Base-by-base conservation (phyloP, 2,888 invertebrate genomes). In the Sicus ferrugineus region DNA sequence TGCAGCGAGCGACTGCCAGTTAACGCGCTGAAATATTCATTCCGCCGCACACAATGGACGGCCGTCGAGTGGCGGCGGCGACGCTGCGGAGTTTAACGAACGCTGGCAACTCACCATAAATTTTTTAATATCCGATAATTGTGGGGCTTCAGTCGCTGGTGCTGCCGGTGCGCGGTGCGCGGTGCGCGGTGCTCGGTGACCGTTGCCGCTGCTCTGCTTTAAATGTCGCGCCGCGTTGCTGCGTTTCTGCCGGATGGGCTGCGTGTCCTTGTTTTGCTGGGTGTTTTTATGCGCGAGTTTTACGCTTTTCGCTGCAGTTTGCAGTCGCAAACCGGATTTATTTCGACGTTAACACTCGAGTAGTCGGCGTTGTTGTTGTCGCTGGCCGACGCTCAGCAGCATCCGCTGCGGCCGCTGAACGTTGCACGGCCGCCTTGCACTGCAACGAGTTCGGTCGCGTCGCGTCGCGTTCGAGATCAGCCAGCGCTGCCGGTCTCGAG, bases 121-220 rank as follows among this genome's bases (percentile, higher is more conserved):
- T 69, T 69, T 69, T 65, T 50, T 30, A 66, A 50, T 69, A 69
- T 65, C 69, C 69, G 61, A 69, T 65, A 52, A 61, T 61, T 66
- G 64, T 59, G 67, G 38, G 52, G 64, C 61, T 28, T 46, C 48
- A 52, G 65, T 54, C 61, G 59, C 50, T 61, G 48, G 14, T 42
- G 61, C 50, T 50, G 50, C 50, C 26, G 50, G 23, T 66, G 19
- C 31, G 52, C 28, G 31, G 58, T 38, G 23, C 28, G 63, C 64
- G 34, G 50, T 46, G 58, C 28, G 54, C 62, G 31, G 56, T 50
- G 52, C 34, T 30, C 52, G 59, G 54, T 70, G 42, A 34, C 56
- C 50, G 38, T 56, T 66, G 58, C 65, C 38, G 50, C 63, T 28
- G 62, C 46, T 62, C 16, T 54, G n/a, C 63, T 61, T 23, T 61